Percentiles rank a stretch among this genome's conserved stretches.
phyloP scores from a whole-genome alignment of 2,113 vertebrate species.

The Sakesphorus luctuosus region DNA sequence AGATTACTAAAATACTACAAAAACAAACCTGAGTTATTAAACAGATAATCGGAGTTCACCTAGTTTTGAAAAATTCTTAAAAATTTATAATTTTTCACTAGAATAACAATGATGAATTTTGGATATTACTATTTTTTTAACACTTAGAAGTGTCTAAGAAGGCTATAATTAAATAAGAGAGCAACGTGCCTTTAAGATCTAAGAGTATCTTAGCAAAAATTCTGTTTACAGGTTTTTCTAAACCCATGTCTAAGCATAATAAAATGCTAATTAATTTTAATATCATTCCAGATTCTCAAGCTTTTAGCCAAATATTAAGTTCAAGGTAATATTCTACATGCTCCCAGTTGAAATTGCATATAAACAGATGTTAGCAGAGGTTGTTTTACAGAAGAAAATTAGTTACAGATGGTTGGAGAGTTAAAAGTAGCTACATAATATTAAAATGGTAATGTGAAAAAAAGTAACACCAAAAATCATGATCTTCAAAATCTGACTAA shows the following conservation, averaged over 20 bases:
- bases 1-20: neutral
- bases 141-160: neutral
- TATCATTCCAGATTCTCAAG: neutral
- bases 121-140: neutral
- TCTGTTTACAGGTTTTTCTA: neutral
- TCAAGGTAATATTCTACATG: neutral
- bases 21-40: neutral
- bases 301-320: constrained; percentile 6
- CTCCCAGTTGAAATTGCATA: neutral
- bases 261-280: constrained; percentile 19
- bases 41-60: neutral
- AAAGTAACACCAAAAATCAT: constrained; percentile 11
- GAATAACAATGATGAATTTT: neutral
- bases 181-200: neutral
- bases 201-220: neutral
- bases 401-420: neutral
- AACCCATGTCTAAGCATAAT: neutral
- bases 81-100: neutral
- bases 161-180: neutral
- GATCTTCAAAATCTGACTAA: neutral
- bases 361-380: neutral
- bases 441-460: constrained; percentile 5
- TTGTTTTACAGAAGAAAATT: constrained; percentile 6
- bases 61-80: neutral
- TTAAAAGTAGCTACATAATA: neutral